Conservation (phyloP, 2,888 invertebrate genomes). For the Phaedon cochleariae region DNA sequence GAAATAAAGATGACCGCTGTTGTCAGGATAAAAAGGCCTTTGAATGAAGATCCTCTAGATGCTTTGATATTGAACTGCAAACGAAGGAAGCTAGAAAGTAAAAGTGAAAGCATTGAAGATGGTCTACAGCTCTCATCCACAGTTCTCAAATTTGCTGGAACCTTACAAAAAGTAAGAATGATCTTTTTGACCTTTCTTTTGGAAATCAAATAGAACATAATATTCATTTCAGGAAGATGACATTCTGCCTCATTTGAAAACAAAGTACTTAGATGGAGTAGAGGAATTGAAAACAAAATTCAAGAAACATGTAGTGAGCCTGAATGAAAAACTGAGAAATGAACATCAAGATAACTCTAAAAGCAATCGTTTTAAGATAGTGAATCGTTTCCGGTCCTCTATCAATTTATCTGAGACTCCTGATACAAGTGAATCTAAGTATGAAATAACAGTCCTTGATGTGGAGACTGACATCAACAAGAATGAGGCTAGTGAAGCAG, state of each 20-base stretch:
- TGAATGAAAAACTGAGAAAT: constrained; percentile 62
- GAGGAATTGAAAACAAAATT: constrained; percentile 62
- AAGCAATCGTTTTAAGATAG: constrained; percentile 68
- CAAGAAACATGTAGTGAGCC: constrained; percentile 63
- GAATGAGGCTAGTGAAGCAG: constrained; percentile 30
- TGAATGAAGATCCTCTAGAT: constrained; percentile 76
- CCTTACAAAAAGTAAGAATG: constrained; percentile 65
- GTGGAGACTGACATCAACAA: constrained; percentile 62
- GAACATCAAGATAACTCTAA: constrained; percentile 62
- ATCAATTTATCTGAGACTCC: constrained; percentile 29
- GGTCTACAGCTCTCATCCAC: constrained; percentile 65
- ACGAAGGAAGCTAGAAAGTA: constrained; percentile 68
- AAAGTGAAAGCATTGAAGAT: constrained; percentile 43
- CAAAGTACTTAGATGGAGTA: constrained; percentile 59
- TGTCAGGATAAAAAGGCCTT: constrained; percentile 76
- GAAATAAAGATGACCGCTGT: constrained; percentile 68
- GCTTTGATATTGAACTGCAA: constrained; percentile 78
- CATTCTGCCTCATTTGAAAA: constrained; percentile 61
- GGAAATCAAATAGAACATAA: too few species aligned
- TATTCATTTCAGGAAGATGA: constrained; percentile 64
- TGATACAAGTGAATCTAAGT: constrained; percentile 48
- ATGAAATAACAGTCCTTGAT: constrained; percentile 66
- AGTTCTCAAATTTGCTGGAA: constrained; percentile 76
- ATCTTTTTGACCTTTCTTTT: too few species aligned
- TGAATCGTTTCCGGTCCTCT: constrained; percentile 67